These are phyloP conservation scores for Austrolebias charrua DNA, from an alignment of 2,797 vertebrate species.

Conservation along the genomic window DNA sequence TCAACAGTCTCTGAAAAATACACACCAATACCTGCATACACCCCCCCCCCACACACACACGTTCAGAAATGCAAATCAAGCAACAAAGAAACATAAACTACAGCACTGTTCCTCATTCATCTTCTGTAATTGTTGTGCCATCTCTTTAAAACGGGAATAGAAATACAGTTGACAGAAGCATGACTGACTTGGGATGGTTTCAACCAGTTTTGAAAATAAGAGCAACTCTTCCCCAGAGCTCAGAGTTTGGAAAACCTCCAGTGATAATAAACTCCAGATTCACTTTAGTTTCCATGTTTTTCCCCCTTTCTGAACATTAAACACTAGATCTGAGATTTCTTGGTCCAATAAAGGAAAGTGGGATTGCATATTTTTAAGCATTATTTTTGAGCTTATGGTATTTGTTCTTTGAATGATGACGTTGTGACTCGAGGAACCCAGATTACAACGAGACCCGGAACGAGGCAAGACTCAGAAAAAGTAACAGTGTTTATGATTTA, in stretches of 20 bases:
- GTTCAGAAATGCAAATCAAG: neutral
- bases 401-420: no score
- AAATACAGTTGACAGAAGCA: conserved; percentile 31
- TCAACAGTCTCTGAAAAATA: conserved; percentile 6
- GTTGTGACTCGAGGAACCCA: no score
- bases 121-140: conserved; percentile 17
- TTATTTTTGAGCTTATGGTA: no score
- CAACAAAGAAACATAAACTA: conserved; percentile 4
- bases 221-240: conserved; percentile 38
- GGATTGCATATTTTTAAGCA: no score
- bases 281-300: no score
- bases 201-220: conserved; percentile 51
- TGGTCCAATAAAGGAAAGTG: no score
- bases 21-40: neutral
- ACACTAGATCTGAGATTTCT: neutral
- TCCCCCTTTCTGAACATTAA: conserved; percentile 15
- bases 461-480: no score
- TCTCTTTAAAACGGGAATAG: conserved; percentile 23
- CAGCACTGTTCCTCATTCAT: conserved; percentile 36
- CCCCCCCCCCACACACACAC: no score
- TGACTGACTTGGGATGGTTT: conserved; percentile 26
- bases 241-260: conserved; percentile 28
- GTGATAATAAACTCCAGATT: conserved; percentile 18
- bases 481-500: no score
- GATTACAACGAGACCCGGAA: no score